Evolutionary conservation across 64 coral and sea anemone species (phyloP).

Genomic region (Porites lutea): DNA sequence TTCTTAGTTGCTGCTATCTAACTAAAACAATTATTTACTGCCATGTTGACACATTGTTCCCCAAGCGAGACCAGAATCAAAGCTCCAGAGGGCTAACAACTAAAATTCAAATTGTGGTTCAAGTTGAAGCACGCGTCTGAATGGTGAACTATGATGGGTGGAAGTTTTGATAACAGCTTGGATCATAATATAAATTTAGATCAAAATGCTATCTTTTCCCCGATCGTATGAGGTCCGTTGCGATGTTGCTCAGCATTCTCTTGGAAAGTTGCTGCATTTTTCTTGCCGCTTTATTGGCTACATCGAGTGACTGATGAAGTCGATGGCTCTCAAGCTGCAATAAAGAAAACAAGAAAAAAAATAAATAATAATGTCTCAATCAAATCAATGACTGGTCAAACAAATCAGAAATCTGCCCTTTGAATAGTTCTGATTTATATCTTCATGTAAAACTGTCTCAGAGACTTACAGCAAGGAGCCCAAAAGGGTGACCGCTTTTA

Average conservation of each 20-base stretch:
- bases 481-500: no score
- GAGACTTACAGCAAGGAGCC: no score
- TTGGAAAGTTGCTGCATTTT: conserved; percentile 86
- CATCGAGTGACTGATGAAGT: conserved; percentile 90
- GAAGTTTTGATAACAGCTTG: neutral
- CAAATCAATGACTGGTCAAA: neutral
- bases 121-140: neutral
- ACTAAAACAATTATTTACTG: no score
- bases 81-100: no score
- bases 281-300: conserved; percentile 87
- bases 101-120: no score
- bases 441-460: no score
- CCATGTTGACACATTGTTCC: no score
- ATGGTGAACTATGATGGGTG: neutral
- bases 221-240: conserved; percentile 83
- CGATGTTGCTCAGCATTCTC: conserved; percentile 82
- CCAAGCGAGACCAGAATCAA: no score
- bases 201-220: conserved; percentile 61
- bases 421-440: no score
- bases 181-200: neutral
- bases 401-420: no score
- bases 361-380: no score
- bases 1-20: no score
- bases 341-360: neutral
- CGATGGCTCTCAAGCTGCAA: conserved; percentile 77